phyloP scores from a whole-genome alignment of 2,113 vertebrate species.

The Oxygymnocypris stewartii region DNA sequence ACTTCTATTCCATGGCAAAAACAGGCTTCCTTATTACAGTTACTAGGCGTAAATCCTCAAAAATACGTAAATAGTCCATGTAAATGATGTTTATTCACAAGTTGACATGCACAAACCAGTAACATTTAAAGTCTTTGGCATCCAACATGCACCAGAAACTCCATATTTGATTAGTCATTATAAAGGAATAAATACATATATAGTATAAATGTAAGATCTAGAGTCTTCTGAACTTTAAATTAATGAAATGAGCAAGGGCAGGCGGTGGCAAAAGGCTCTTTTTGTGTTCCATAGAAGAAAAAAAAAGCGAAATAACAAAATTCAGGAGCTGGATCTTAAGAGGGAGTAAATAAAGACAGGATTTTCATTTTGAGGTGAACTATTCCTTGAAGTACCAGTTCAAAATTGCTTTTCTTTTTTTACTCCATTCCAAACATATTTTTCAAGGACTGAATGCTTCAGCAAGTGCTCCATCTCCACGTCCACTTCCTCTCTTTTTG shows the following conservation, averaged over 20 bases:
- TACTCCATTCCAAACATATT: neutral
- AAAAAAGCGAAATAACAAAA: neutral
- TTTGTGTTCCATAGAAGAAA: neutral
- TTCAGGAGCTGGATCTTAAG: neutral
- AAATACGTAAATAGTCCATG: neutral
- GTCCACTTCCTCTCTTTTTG: neutral
- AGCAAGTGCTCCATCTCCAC: neutral
- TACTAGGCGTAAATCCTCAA: neutral
- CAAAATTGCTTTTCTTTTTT: neutral
- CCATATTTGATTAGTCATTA: neutral
- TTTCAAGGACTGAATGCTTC: constrained; percentile 3
- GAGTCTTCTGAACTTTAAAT: neutral
- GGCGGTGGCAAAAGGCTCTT: neutral
- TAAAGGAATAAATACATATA: neutral
- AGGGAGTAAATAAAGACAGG: neutral
- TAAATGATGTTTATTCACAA: neutral
- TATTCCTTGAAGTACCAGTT: neutral
- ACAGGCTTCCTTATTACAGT: too few relatives aligned
- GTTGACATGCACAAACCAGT: neutral
- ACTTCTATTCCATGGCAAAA: too few relatives aligned
- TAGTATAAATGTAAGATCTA: neutral
- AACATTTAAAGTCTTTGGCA: neutral
- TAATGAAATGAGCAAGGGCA: neutral
- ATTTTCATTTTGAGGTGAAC: constrained; percentile 9
- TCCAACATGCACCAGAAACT: neutral